Percentiles rank a stretch among this genome's conserved stretches.
These are phyloP conservation scores for Tamias sibiricus DNA, from an alignment of 2,113 vertebrate genomes.

Conservation along the genomic window DNA sequence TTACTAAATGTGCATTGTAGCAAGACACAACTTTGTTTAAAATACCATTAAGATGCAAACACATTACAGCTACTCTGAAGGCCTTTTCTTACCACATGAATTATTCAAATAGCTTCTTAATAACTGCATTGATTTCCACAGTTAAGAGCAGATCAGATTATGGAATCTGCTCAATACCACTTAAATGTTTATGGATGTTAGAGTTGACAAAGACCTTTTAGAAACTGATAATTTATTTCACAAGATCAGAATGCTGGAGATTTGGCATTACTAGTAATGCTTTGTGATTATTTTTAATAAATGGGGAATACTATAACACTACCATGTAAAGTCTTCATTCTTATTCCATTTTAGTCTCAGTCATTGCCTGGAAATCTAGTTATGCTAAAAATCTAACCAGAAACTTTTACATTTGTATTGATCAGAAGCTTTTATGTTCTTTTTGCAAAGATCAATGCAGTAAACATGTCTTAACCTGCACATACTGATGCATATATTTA, in stretches of 20 bases:
- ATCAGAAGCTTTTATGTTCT: conserved; percentile 70
- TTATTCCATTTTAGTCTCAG: conserved; percentile 61
- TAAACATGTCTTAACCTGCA: conserved; percentile 41
- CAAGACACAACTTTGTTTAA: conserved; percentile 79
- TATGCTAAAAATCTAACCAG: conserved; percentile 70
- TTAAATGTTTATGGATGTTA: conserved; percentile 82
- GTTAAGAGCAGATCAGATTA: conserved; percentile 78
- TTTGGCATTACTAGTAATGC: conserved; percentile 49
- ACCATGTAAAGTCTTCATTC: conserved; percentile 61
- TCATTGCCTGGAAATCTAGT: conserved; percentile 71
- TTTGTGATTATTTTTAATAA: conserved; percentile 78
- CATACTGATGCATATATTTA: conserved; percentile 62
- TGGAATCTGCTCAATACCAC: conserved; percentile 77
- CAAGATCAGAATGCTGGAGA: conserved; percentile 54
- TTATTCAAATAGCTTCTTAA: conserved; percentile 79
- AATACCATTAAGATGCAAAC: conserved; percentile 78
- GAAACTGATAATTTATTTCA: conserved; percentile 77
- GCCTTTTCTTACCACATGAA: conserved; percentile 74
- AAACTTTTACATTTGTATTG: conserved; percentile 73
- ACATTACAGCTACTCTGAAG: conserved; percentile 66
- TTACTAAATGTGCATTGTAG: conserved; percentile 63
- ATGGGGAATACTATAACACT: conserved; percentile 31
- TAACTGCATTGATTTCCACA: conserved; percentile 76
- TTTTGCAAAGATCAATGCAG: conserved; percentile 63
- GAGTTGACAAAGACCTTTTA: conserved; percentile 79